phyloP scores from a whole-genome alignment of 2,888 invertebrate genomes.

The Beris chalybata region DNA sequence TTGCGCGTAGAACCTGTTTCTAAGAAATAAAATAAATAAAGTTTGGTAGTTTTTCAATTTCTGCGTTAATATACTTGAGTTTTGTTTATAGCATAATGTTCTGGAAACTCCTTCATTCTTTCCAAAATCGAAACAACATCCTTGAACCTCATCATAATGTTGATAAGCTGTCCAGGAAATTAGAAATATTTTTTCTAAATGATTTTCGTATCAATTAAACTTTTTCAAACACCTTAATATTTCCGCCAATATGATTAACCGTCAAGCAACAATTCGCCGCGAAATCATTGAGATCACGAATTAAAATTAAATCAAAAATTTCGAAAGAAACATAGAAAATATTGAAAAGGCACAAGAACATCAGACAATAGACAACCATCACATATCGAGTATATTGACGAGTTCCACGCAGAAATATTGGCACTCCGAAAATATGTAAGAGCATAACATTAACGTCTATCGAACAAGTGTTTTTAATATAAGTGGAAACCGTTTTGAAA shows the following conservation, averaged over 20 bases:
- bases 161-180: neutral
- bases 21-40: neutral
- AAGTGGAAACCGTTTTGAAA: too few relatives aligned
- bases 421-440: constrained; percentile 5
- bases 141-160: neutral
- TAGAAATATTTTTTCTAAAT: neutral
- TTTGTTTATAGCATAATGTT: neutral
- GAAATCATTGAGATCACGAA: neutral
- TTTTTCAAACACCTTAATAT: constrained; percentile 1
- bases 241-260: constrained; percentile 6
- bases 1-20: neutral
- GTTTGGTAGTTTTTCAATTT: neutral
- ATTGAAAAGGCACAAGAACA: constrained; percentile 2
- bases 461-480: too few relatives aligned
- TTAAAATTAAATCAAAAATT: constrained; percentile 3
- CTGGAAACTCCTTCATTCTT: neutral
- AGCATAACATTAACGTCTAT: neutral
- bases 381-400: neutral
- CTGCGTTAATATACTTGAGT: neutral
- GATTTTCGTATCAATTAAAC: too few relatives aligned
- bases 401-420: neutral
- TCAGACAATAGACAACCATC: neutral
- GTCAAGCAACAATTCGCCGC: constrained; percentile 11
- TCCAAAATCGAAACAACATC: neutral
- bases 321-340: constrained; percentile 1